A percentile compares a stretch with the other conserved stretches of the same genome.
phyloP scores from a whole-genome alignment of 2,113 vertebrate genomes.

The Haemorhous mexicanus region DNA sequence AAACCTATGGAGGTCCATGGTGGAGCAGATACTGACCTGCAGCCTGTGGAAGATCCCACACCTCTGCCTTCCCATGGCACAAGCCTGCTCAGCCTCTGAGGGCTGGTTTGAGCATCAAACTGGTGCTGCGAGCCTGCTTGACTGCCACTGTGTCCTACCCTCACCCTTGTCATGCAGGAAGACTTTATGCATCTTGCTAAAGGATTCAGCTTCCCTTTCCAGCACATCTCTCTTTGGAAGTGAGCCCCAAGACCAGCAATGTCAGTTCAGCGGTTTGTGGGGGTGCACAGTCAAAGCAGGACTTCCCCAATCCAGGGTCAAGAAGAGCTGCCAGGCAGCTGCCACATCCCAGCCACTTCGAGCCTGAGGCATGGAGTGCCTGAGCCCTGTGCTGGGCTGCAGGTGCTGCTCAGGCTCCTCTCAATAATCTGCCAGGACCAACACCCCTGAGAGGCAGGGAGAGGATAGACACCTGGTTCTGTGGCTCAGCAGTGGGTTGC shows the following conservation, averaged over 20 bases:
- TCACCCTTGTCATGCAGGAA: fast-evolving
- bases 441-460: not conserved
- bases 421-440: not conserved
- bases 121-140: not conserved
- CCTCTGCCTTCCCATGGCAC: not conserved
- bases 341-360: not conserved
- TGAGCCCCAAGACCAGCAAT: fast-evolving
- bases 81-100: not conserved
- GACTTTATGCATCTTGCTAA: not conserved
- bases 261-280: not conserved
- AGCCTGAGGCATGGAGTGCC: fast-evolving
- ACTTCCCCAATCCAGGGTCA: not conserved
- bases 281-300: not conserved
- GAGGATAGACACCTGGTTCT: fast-evolving
- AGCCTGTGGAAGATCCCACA: not conserved
- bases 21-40: not conserved
- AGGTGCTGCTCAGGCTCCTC: not conserved
- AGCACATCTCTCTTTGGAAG: not conserved
- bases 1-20: not conserved
- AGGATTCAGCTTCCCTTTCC: not conserved
- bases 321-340: not conserved
- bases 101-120: not conserved
- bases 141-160: not conserved
- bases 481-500: not conserved
- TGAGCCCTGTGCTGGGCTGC: not conserved